Conservation (phyloP, 2,888 invertebrate genomes). For the Papilio demoleus region DNA sequence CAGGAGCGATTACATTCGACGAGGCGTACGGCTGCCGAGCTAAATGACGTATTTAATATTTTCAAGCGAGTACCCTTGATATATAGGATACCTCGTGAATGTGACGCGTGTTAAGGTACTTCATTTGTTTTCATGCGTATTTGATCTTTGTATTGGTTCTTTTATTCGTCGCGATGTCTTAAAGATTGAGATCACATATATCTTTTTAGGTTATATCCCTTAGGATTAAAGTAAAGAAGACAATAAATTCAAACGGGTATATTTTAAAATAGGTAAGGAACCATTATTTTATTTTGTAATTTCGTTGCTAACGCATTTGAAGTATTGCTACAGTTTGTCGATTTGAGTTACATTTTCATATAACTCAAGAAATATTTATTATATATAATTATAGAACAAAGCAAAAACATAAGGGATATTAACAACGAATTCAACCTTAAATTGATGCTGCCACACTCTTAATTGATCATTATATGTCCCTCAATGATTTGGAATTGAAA, state of each 20-base stretch:
- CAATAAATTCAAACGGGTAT: not conserved
- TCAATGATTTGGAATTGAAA: no score
- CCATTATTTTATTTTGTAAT: no score
- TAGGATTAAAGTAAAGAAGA: not conserved
- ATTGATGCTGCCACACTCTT: no score
- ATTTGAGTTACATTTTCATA: no score
- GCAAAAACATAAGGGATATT: no score
- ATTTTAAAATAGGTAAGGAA: no score
- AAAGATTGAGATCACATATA: not conserved
- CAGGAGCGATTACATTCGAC: constrained; percentile 29
- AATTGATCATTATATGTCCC: no score
- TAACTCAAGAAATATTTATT: no score
- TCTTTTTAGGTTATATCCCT: not conserved
- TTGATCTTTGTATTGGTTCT: constrained; percentile 7
- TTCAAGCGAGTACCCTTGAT: constrained; percentile 32
- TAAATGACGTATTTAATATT: constrained; percentile 37
- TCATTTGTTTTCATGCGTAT: constrained; percentile 32
- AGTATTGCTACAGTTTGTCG: no score
- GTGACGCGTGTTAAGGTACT: constrained; percentile 33
- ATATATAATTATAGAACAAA: no score
- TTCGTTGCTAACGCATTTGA: no score
- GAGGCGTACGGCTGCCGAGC: constrained; percentile 31
- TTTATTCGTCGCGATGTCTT: not conserved
- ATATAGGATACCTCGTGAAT: constrained; percentile 27
- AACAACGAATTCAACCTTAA: no score